A percentile compares a stretch with the other conserved stretches of the same genome.
Evolutionary conservation across 2,797 vertebrate genomes (phyloP).

Genomic region (Labeo calbasu): DNA sequence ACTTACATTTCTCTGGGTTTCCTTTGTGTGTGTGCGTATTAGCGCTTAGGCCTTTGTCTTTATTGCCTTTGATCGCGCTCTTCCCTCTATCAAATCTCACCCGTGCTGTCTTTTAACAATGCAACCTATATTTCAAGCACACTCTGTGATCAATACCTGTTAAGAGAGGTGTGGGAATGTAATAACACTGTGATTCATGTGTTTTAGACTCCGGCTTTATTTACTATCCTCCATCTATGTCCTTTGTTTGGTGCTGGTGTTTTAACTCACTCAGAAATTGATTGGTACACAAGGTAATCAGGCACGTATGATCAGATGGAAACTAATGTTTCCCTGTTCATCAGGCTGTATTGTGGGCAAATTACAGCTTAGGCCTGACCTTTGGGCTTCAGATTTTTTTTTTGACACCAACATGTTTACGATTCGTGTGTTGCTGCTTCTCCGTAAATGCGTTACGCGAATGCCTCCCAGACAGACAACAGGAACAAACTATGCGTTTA

Average conservation of each 20-base stretch:
- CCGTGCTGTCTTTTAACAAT: constrained; percentile 63
- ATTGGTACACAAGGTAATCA: constrained; percentile 72
- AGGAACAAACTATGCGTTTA: constrained; percentile 33
- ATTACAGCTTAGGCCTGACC: constrained; percentile 75
- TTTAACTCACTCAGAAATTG: constrained; percentile 68
- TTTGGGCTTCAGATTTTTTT: constrained; percentile 66
- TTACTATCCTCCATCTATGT: constrained; percentile 60
- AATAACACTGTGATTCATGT: constrained; percentile 65
- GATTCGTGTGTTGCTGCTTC: constrained; percentile 65
- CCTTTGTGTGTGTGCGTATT: constrained; percentile 16
- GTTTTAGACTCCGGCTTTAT: constrained; percentile 62
- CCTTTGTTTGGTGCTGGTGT: constrained; percentile 61
- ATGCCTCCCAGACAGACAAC: constrained; percentile 32
- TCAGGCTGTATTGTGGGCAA: constrained; percentile 78
- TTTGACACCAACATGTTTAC: constrained; percentile 67
- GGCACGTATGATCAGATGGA: constrained; percentile 62
- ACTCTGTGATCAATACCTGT: constrained; percentile 65
- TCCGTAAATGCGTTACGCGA: constrained; percentile 11
- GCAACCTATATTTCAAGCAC: constrained; percentile 61
- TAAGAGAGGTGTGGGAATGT: constrained; percentile 61
- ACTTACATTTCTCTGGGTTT: constrained; percentile 4
- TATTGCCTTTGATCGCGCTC: constrained; percentile 49
- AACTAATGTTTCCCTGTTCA: constrained; percentile 67
- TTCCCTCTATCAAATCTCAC: constrained; percentile 62
- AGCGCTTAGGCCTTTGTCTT: constrained; percentile 46